Base-by-base conservation (phyloP, 2,113 vertebrate genomes). In the Scomber scombrus region DNA sequence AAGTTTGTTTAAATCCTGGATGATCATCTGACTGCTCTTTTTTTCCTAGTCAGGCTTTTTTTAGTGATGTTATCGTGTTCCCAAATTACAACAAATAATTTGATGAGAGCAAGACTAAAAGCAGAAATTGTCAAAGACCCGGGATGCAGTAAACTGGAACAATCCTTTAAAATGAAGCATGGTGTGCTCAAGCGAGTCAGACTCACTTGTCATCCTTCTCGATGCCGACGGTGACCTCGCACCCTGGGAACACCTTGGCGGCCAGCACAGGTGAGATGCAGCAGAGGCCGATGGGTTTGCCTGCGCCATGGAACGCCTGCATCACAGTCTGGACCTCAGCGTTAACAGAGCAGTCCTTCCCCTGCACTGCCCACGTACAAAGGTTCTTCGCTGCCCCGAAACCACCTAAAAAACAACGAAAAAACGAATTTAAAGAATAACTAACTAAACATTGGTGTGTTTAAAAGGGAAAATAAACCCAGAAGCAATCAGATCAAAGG, bases 361-460 rank as follows among this genome's bases (percentile, higher is more conserved):
- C 95, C 85, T 95, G 82, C 62, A 95, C 93, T 0, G 96, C 97
- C 96, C 97, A 97, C 1, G 94, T 95, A 19, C 96, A 97, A 5
- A 96, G 85, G 83, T 95, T 96, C 89, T 95, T 96, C 3, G 96
- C 94, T 26, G 95, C 95, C 31, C 95, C 95, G 83, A 96, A 96
- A 52, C 95, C 96, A 83, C 95, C 96, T 96, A 3, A 2, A 31
- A 14, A 71, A 66, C 6, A 16, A 15, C 0, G 5, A 16, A 68
- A 68, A 55, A 18, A 52, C 7, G 1, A 11, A 31, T 8, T 29
- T 26, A 4, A 65, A 13, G 10, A 14, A 14, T 26, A 34, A 34
- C 31, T 34, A 34, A 34, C 31, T 34, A 34, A 34, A 5, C 10
- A 21, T 11, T 3, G 8, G 14, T 29, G 26, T 31, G 1, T 56